Conservation (phyloP, 2,113 vertebrate genomes). For the Corvus cornix region DNA sequence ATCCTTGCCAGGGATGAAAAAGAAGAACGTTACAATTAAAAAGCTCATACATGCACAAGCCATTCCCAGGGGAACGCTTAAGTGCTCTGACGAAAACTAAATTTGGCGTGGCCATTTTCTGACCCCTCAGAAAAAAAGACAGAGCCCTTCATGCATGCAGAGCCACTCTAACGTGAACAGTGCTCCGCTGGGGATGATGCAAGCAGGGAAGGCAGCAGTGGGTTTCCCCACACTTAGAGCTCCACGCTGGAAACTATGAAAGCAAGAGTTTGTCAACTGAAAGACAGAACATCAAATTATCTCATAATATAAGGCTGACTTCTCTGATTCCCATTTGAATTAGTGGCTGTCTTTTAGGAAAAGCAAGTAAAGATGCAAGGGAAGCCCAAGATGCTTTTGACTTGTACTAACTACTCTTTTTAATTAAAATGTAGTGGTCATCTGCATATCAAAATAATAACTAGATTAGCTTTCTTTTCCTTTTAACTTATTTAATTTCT, state of each 20-base stretch:
- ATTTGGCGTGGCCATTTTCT: constrained; percentile 25
- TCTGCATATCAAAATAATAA: background rate
- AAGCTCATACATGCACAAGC: background rate
- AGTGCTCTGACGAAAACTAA: constrained; percentile 12
- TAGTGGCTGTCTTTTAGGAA: background rate
- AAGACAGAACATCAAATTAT: background rate
- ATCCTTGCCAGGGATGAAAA: background rate
- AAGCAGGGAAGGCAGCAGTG: background rate
- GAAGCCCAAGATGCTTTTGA: background rate
- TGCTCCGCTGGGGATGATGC: background rate
- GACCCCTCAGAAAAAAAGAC: background rate
- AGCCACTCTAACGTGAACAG: background rate
- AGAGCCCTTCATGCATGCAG: constrained; percentile 1
- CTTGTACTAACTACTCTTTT: background rate
- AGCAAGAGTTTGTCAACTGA: background rate
- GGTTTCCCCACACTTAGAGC: background rate
- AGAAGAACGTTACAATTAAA: background rate
- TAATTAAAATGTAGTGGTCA: background rate
- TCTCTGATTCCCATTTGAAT: background rate
- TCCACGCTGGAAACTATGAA: background rate
- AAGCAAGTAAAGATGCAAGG: background rate
- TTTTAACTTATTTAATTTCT: background rate
- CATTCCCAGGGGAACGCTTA: background rate
- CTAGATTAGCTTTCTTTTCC: background rate
- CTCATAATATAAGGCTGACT: background rate